Conservation (phyloP, 2,113 vertebrate genomes). For the Chitala chitala region DNA sequence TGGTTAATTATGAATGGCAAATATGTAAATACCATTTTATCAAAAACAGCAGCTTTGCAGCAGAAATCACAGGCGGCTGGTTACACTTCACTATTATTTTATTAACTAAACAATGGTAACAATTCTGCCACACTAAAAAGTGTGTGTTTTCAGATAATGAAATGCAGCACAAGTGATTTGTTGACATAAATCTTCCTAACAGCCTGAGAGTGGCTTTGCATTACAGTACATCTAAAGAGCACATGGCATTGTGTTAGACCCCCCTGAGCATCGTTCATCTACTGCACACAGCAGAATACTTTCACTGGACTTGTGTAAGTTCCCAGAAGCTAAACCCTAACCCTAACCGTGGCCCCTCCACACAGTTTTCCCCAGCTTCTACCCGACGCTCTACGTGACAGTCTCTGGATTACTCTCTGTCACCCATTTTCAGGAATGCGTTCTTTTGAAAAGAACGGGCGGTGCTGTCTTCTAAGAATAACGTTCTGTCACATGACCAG, state of each 20-base stretch:
- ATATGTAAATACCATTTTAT: no score
- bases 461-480: no score
- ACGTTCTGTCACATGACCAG: no score
- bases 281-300: neutral
- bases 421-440: neutral
- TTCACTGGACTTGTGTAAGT: neutral
- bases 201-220: constrained; percentile 1
- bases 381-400: no score
- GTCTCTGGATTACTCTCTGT: no score
- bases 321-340: neutral
- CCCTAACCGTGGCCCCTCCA: no score
- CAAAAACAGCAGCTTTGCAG: no score
- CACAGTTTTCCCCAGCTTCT: neutral
- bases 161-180: neutral
- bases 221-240: neutral
- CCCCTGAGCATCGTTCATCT: neutral
- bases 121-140: neutral
- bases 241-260: no score
- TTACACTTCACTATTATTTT: neutral
- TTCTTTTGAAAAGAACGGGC: no score
- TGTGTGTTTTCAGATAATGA: no score
- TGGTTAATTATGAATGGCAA: constrained; percentile 8
- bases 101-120: neutral
- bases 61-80: no score
- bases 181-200: no score